Percentiles rank a stretch among this genome's conserved stretches.
Evolutionary conservation across 2,888 invertebrate genomes (phyloP).

Genomic region (Coronaproctus castanopsis): DNA sequence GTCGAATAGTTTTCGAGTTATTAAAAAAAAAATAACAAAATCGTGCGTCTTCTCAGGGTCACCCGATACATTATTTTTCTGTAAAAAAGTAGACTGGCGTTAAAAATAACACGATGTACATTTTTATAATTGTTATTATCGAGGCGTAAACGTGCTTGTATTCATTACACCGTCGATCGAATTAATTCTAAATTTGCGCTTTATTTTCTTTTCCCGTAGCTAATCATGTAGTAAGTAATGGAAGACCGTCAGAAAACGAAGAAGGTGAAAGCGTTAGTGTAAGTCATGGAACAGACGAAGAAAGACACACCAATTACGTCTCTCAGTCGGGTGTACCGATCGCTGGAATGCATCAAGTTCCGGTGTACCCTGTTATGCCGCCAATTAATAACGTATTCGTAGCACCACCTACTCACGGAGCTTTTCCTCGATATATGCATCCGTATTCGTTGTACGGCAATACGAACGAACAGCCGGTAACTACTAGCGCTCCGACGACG

Average conservation of each 20-base stretch:
- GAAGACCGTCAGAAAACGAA: constrained; percentile 10
- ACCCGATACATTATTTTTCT: too few species aligned
- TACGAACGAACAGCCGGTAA: neutral
- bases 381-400: constrained; percentile 7
- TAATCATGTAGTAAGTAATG: neutral
- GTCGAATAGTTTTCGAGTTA: too few species aligned
- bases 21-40: too few species aligned
- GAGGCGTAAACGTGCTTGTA: too few species aligned
- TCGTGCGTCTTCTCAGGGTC: too few species aligned
- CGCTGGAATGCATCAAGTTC: constrained; percentile 7
- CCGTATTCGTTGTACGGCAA: neutral
- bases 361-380: constrained; percentile 9
- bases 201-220: too few species aligned
- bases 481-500: neutral
- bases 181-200: too few species aligned
- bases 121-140: too few species aligned
- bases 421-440: neutral
- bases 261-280: neutral
- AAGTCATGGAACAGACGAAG: neutral
- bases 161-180: too few species aligned
- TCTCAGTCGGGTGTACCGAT: constrained; percentile 4
- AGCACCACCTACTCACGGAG: neutral
- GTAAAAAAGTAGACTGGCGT: too few species aligned
- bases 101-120: too few species aligned
- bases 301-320: neutral